A percentile compares a stretch with the other conserved stretches of the same genome.
phyloP scores from a whole-genome alignment of 2,888 invertebrate genomes.

The Lamproptera curius region DNA sequence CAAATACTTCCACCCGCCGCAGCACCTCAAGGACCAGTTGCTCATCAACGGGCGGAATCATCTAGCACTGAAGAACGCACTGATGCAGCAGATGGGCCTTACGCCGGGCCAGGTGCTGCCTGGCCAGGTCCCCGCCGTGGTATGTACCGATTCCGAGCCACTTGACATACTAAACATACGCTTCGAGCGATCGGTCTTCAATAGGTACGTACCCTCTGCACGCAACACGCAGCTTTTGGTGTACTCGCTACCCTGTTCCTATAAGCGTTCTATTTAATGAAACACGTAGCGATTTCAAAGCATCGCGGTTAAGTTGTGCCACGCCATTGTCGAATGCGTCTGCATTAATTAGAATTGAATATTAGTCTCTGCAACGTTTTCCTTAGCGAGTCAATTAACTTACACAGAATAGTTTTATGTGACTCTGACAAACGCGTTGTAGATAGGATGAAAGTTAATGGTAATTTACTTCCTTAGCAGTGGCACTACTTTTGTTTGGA shows the following conservation, averaged over 20 bases:
- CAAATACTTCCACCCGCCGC: conserved; percentile 99
- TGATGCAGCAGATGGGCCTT: conserved; percentile 97
- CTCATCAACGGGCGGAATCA: conserved; percentile 99
- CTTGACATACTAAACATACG: conserved; percentile 33
- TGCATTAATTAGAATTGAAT: conserved; percentile 30
- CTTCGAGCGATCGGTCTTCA: conserved; percentile 71
- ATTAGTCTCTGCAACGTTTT: conserved; percentile 17
- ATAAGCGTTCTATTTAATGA: conserved; percentile 48
- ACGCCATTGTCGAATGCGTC: conserved; percentile 16
- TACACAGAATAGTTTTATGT: conserved; percentile 38
- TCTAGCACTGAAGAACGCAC: conserved; percentile 98
- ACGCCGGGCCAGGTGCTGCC: conserved; percentile 95
- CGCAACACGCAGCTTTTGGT: conserved; percentile 73
- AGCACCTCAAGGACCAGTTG: conserved; percentile 99
- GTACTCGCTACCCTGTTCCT: conserved; percentile 60
- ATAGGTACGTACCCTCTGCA: conserved; percentile 53
- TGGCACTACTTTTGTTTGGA: conserved; percentile 35
- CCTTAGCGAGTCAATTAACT: conserved; percentile 35
- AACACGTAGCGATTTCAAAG: conserved; percentile 51
- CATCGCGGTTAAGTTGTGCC: conserved; percentile 64
- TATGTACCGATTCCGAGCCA: conserved; percentile 74
- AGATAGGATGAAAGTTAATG: conserved; percentile 46
- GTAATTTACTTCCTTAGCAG: conserved; percentile 45
- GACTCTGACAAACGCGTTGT: conserved; percentile 44
- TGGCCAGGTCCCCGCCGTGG: conserved; percentile 95